phyloP scores from a whole-genome alignment of 2,113 vertebrate species.

The Xyliphius kryptos region DNA sequence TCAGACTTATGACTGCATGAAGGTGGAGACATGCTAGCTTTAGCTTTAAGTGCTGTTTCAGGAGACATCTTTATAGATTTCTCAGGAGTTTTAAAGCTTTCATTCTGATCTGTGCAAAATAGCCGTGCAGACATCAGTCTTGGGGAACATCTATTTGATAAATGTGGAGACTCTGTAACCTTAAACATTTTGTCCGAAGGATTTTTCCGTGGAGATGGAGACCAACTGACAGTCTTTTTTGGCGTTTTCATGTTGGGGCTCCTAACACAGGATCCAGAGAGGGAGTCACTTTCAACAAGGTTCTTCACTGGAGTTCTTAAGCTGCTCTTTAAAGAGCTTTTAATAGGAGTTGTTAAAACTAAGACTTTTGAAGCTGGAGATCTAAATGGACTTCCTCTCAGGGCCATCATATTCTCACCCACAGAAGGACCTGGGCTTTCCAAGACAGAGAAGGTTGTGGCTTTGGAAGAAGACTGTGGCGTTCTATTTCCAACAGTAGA shows the following conservation, averaged over 20 bases:
- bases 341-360: slow-evolving; percentile 39
- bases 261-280: slow-evolving; percentile 18
- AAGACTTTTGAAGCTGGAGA: slow-evolving; percentile 44
- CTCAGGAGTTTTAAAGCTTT: slow-evolving; percentile 38
- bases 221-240: slow-evolving; percentile 59
- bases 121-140: slow-evolving; percentile 36
- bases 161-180: slow-evolving; percentile 51
- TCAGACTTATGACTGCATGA: slow-evolving; percentile 37
- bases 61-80: slow-evolving; percentile 1
- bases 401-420: slow-evolving; percentile 26
- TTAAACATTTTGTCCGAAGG: slow-evolving; percentile 45
- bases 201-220: slow-evolving; percentile 54
- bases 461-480: slow-evolving; percentile 34
- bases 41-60: neutral
- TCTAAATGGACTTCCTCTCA: slow-evolving; percentile 51
- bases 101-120: slow-evolving; percentile 19
- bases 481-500: slow-evolving; percentile 34
- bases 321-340: slow-evolving; percentile 50
- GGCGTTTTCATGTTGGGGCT: slow-evolving; percentile 46
- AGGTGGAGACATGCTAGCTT: slow-evolving; percentile 55
- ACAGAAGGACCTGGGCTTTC: slow-evolving; percentile 41
- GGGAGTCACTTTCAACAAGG: slow-evolving; percentile 30
- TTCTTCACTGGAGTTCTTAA: slow-evolving; percentile 55
- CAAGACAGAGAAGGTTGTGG: slow-evolving; percentile 15
- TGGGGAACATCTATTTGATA: slow-evolving; percentile 40